These are phyloP conservation scores for Denticeps clupeoides DNA, from an alignment of 2,797 vertebrate species.

Conservation along the genomic window DNA sequence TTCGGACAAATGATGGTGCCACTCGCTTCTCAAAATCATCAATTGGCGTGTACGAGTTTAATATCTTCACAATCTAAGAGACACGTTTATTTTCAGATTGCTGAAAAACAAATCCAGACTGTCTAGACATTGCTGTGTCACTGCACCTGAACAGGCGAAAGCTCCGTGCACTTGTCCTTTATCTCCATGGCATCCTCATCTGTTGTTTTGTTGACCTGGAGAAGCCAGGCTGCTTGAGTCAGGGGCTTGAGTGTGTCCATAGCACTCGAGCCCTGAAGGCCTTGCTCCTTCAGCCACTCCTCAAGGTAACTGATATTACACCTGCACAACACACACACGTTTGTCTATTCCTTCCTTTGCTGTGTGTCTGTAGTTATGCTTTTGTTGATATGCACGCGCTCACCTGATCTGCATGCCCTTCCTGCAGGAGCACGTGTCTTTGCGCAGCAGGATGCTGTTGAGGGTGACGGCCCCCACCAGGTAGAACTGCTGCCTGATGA, in stretches of 20 bases:
- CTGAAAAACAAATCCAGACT: no score
- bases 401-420: slow-evolving; percentile 99
- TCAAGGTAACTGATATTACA: slow-evolving; percentile 97
- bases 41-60: slow-evolving; percentile 95
- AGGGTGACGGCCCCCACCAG: slow-evolving; percentile 74
- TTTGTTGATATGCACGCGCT: slow-evolving; percentile 4
- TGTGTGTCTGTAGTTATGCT: not conserved
- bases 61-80: slow-evolving; percentile 86
- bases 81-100: not conserved
- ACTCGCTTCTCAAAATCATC: slow-evolving; percentile 97
- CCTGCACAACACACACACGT: no score
- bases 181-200: slow-evolving; percentile 89
- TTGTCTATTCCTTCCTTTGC: no score
- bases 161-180: slow-evolving; percentile 69
- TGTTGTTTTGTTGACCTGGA: slow-evolving; percentile 91
- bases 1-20: slow-evolving; percentile 83
- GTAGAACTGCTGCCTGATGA: slow-evolving; percentile 81
- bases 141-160: slow-evolving; percentile 39
- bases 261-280: slow-evolving; percentile 67
- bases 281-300: slow-evolving; percentile 95
- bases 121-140: not conserved
- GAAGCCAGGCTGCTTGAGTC: slow-evolving; percentile 87
- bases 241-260: slow-evolving; percentile 82
- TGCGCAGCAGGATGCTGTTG: slow-evolving; percentile 90
- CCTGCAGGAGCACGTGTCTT: slow-evolving; percentile 96